Evolutionary conservation across 1,140 invertebrate species (phyloP), one percentile per base, ranked within the genome.

Genomic region (Charaxes varanes): DNA sequence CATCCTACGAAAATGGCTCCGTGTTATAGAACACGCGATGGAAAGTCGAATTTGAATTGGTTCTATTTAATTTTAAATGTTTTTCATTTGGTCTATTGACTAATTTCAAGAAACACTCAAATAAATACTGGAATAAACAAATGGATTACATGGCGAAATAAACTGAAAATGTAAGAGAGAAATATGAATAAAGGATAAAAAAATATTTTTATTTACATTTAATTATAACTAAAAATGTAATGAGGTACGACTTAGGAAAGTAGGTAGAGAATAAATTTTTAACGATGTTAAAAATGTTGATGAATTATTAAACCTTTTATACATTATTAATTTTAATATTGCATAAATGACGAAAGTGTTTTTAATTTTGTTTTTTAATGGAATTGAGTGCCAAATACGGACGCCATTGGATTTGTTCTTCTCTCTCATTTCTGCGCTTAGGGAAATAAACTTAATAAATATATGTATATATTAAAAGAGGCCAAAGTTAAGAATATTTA

Each of bases 191-290:
- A 32, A 33, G 13, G 16, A 32, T 36, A 8, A 34, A 18, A 11
- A 35, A 22, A 19, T 49, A 33, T 33, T 49, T 41, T 51, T 47
- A 47, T 42, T 47, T 42, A 42, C 7, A 30, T 26, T 26, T 40
- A 17, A 19, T 41, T 26, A 27, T 28, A 18, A 38, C n/a, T 28
- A 19, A 27, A 19, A 41, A 27, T 40, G 35, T 37, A 15, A 36
- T 28, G 23, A 22, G 15, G 11, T 36, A 37, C 22, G 41, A 33
- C 2, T 22, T 37, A 49, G 34, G 26, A 32, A 43, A 30, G 52
- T 68, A 73, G 67, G 44, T 74, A 74, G 66, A 33, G 23, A 64
- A 64, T 68, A 64, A 74, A 62, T 62, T 63, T 58, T 53, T 50
- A 61, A 55, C 26, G 41, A 47, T 41, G 46, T 54, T 53, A 52